phyloP scores from a whole-genome alignment of 2,797 vertebrate genomes.

The Epinephelus coioides region DNA sequence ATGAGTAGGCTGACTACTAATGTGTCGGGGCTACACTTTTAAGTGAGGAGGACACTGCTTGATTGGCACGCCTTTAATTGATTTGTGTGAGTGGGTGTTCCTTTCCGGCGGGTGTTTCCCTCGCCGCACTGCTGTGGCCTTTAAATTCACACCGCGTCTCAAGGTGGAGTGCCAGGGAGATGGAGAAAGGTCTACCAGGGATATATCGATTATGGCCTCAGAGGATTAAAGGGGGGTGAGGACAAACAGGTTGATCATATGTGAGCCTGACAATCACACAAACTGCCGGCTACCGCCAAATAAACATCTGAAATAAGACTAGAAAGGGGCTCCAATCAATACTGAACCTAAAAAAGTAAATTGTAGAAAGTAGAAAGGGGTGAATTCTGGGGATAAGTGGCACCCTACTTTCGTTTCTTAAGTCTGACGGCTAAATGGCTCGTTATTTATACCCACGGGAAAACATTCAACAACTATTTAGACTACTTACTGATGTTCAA shows the following conservation, averaged over 20 bases:
- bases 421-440: slow-evolving; percentile 55
- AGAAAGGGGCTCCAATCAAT: slow-evolving; percentile 27
- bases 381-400: slow-evolving; percentile 33
- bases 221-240: slow-evolving; percentile 69
- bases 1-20: slow-evolving; percentile 11
- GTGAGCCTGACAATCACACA: slow-evolving; percentile 62
- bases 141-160: slow-evolving; percentile 79
- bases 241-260: slow-evolving; percentile 72
- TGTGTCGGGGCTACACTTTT: slow-evolving; percentile 25
- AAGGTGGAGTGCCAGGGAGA: slow-evolving; percentile 79
- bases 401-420: slow-evolving; percentile 42
- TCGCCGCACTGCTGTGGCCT: slow-evolving; percentile 64
- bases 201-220: slow-evolving; percentile 76
- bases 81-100: slow-evolving; percentile 62
- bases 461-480: slow-evolving; percentile 64
- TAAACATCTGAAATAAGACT: slow-evolving; percentile 36
- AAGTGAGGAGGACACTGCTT: slow-evolving; percentile 28
- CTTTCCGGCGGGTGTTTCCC: slow-evolving; percentile 61
- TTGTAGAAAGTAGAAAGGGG: slow-evolving; percentile 4
- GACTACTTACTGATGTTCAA: slow-evolving; percentile 45
- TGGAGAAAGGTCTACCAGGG: slow-evolving; percentile 64
- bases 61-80: slow-evolving; percentile 62
- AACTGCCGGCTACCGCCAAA: slow-evolving; percentile 49
- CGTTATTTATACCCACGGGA: slow-evolving; percentile 55
- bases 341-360: slow-evolving; percentile 27